Evolutionary conservation across 2,113 vertebrate species (phyloP), one percentile per base, ranked within the genome.

Genomic region (Capricornis sumatraensis): DNA sequence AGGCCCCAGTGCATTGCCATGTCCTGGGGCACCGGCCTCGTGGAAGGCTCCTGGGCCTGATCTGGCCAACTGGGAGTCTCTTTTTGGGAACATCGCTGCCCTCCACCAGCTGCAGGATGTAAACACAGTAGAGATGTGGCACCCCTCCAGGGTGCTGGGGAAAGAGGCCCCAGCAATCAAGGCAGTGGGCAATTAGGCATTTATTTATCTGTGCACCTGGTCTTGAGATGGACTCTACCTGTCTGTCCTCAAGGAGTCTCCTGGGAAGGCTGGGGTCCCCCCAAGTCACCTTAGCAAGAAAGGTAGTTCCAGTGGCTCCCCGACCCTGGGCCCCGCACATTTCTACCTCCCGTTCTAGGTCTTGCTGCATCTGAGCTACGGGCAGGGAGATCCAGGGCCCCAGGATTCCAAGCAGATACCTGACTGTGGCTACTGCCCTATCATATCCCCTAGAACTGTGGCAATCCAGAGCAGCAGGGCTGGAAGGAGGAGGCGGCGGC

Each of bases 351-450:
- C 27, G 28, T 79, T 95, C 93, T 47, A 89, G 88, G 82, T 89
- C 47, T 76, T 74, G 87, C 95, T 97, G 74, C 47, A 67, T 45
- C 50, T 36, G n/a, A 67, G 58, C 87, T 79, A 10, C 1, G 7
- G 60, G 89, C 67, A 84, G 83, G 94, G 96, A 94, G 93, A 94
- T 98, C 96, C 93, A 93, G 96, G 58, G 91, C 93, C 89, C 94
- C 94, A 91, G 95, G 89, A 93, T 55, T 94, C 97, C 82, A 96
- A 94, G 96, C 64, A 47, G 33, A 57, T 23, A 36, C 95, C 74
- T 87, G 78, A 81, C 52, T 50, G 92, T 86, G 85, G 71, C 67
- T 76, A 52, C 93, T 17, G 60, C 91, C 96, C 98, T 97, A 57
- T 98, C 98, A 98, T 95, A 81, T 28, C 53, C 85, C 91, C 95